Evolutionary conservation across 2,113 vertebrate genomes (phyloP), one percentile per base, ranked within the genome.

Genomic region (Ptychochromis oligacanthus): DNA sequence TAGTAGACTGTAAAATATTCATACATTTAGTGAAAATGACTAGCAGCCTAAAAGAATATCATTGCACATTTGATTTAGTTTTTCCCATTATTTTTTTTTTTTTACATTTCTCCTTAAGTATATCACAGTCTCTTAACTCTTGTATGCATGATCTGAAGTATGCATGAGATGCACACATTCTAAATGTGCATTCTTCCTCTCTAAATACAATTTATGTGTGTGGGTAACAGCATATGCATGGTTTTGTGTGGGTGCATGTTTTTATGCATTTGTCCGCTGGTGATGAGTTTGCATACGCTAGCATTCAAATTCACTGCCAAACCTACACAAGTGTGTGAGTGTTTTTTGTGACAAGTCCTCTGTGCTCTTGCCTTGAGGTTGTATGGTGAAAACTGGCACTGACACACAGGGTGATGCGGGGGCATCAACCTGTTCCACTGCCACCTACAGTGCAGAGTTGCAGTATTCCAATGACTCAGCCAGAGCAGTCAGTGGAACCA

Each of bases 401-500:
- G 77, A 64, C 46, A 74, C 55, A 49, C 10, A 46, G 43, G 58
- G 59, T 10, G 82, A 78, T 61, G 60, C 26, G 7, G 83, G 87
- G 59, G 80, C 61, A 83, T 57, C 62, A 61, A 78, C 83, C 84
- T 70, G 83, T 82, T 87, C 59, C 83, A 36, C 38, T 49, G 85
- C 87, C 86, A 85, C 87, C 82, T 49, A 85, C 82, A 72, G 85
- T 24, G 88, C 81, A 20, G 83, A 76, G 74, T 77, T 81, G 79
- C 79, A 79, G 86, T 85, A 83, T 93, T 94, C 82, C 87, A 91
- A 79, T 77, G 77, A 70, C 83, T 93, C 91, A 92, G 91, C 85
- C 89, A 77, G 83, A 93, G 91, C 87, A 87, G 93, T 62, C 89
- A 92, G 92, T 83, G 92, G 88, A 94, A 92, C 92, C 92, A 89